Base-by-base conservation (phyloP, 2,888 invertebrate genomes). In the Gandaritis pyraliata region DNA sequence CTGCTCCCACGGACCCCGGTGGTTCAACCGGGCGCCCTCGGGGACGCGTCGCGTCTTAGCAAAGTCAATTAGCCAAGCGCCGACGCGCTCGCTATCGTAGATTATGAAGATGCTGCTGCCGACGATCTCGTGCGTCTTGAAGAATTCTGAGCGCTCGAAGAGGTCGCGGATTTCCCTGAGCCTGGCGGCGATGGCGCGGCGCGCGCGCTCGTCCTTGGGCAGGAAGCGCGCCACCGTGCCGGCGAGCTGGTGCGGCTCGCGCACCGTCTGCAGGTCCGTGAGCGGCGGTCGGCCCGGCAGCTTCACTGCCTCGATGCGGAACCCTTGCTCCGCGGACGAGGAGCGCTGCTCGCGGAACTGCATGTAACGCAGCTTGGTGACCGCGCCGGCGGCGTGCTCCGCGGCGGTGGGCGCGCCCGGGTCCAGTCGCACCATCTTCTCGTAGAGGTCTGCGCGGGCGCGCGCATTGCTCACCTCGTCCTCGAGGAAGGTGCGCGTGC, bases 351-450 rank as follows among this genome's bases (percentile, higher is more conserved):
- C 99, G 58, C 99, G 94, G 90, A 98, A 98, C 80, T 97, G 95
- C 99, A 99, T 99, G 88, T 99, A 99, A 41, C 98, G 95, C 72
- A 99, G 93, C 90, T 99, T 99, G 10, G 99, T 99, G 47, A 99
- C 96, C 12, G 98, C 97, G 75, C 95, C 94, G 7, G 94, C 91
- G 46, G 94, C 93, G 80, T 96, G 96, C 83, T 99, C 99, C 61
- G 96, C 95, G 53, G 93, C 90, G 6, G 97, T 98, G 18, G 98
- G 98, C 1, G 97, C 98, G 58, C 87, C 93, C 0, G 97, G 96
- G 83, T 99, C 98, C 13, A 99, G 94, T 6, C 96, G 95, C 41
- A 98, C 94, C 98, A 99, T 99, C 93, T 99, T 99, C 74, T 97
- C 95, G 85, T 98, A 99, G 38, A 99, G 93, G 88, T 99, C 99